phyloP scores from a whole-genome alignment of 2,797 vertebrate genomes.

The Carcharodon carcharias region DNA sequence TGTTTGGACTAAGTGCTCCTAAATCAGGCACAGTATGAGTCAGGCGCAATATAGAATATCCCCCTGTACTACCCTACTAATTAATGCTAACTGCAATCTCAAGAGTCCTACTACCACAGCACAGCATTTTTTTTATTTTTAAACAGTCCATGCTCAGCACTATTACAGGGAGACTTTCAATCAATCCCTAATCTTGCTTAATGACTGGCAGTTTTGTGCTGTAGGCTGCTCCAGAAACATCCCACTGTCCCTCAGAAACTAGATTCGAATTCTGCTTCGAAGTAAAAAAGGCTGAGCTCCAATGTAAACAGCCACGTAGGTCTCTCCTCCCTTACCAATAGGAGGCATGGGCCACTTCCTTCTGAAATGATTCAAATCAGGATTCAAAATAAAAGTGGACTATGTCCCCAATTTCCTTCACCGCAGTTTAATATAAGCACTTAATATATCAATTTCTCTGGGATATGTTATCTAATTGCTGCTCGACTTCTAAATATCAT shows the following conservation, averaged over 20 bases:
- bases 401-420: background rate
- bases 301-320: background rate
- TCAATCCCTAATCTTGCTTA: background rate
- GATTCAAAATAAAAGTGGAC: background rate
- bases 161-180: background rate
- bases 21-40: background rate
- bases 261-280: background rate
- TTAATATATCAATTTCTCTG: background rate
- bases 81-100: slow-evolving; percentile 15
- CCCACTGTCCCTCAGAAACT: background rate
- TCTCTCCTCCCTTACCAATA: background rate
- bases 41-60: background rate
- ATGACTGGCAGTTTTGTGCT: background rate
- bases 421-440: background rate
- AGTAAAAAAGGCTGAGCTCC: too few relatives aligned
- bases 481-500: background rate
- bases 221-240: background rate
- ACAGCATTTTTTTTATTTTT: background rate
- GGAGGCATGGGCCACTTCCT: background rate
- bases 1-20: background rate
- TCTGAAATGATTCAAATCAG: background rate
- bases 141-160: background rate
- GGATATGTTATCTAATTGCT: background rate
- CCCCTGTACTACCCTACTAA: background rate
- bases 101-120: background rate